Conservation (phyloP, 2,797 vertebrate genomes). For the Capromys pilorides region DNA sequence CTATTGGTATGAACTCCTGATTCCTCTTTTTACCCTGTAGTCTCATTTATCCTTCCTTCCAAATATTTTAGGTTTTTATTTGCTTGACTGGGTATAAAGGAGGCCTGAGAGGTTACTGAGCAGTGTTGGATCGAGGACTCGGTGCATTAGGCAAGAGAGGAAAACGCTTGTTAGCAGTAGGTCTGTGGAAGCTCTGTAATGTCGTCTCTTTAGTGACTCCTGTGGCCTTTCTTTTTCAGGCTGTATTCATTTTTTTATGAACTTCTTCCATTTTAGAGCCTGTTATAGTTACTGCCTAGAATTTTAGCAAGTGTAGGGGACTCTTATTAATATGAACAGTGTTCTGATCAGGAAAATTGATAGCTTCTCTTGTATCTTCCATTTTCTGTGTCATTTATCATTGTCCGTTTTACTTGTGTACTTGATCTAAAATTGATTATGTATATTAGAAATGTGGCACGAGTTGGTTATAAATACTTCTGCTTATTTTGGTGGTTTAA, state of each 20-base stretch:
- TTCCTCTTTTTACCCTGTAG: not conserved
- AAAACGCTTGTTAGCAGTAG: constrained; percentile 50
- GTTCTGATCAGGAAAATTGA: constrained; percentile 42
- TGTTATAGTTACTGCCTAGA: constrained; percentile 10
- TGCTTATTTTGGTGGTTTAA: constrained; percentile 29
- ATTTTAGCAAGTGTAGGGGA: constrained; percentile 23
- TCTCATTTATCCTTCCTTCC: not conserved
- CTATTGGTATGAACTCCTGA: not conserved
- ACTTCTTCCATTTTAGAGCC: constrained; percentile 7
- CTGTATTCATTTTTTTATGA: not conserved
- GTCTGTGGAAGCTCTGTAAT: not conserved
- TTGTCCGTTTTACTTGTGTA: constrained; percentile 37
- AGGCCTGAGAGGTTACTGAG: not conserved
- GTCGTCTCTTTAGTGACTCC: not conserved
- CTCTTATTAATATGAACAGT: not conserved
- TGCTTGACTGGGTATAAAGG: constrained; percentile 7
- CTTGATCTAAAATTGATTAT: constrained; percentile 49
- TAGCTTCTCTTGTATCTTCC: constrained; percentile 51
- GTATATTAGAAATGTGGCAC: constrained; percentile 3
- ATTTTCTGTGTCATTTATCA: constrained; percentile 51
- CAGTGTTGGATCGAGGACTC: not conserved
- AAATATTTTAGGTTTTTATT: constrained; percentile 60
- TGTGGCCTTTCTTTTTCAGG: constrained; percentile 23
- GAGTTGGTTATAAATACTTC: constrained; percentile 30
- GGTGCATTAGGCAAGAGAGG: not conserved